Percentiles rank a stretch among this genome's conserved stretches.
phyloP scores from a whole-genome alignment of 2,113 vertebrate genomes.

The Miniopterus natalensis region DNA sequence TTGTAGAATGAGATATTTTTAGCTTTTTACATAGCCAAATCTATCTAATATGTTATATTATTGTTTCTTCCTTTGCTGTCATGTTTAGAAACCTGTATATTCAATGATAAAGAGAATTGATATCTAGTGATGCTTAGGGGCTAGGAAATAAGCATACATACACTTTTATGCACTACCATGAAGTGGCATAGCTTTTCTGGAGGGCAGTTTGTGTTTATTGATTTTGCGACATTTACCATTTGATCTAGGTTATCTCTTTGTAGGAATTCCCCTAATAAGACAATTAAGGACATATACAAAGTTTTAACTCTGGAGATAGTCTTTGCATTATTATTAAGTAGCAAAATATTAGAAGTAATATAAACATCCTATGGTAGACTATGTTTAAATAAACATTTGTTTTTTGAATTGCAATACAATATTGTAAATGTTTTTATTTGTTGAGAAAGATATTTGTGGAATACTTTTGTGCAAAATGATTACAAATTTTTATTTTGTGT shows the following conservation, averaged over 20 bases:
- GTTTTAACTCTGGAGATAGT: conserved; percentile 4
- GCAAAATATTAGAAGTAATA: background rate
- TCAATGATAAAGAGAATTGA: background rate
- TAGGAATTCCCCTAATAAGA: background rate
- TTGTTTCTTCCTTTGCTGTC: background rate
- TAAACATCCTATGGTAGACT: background rate
- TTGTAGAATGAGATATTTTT: background rate
- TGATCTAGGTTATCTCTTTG: conserved; percentile 34
- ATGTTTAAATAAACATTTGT: background rate
- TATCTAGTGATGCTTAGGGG: background rate
- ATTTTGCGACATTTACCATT: background rate
- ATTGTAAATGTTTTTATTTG: conserved; percentile 5
- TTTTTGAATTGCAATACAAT: background rate
- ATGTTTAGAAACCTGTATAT: background rate
- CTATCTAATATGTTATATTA: background rate
- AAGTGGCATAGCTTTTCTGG: background rate
- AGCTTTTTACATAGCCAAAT: background rate
- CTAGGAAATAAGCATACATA: background rate
- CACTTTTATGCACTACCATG: background rate
- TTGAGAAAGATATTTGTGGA: background rate
- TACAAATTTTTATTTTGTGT: background rate
- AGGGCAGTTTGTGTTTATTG: background rate
- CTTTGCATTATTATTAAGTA: background rate
- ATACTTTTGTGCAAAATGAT: background rate
- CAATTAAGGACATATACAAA: background rate